These are phyloP conservation scores for Drosophila meridionalis DNA, from an alignment of 2,888 invertebrate species.

Conservation along the genomic window DNA sequence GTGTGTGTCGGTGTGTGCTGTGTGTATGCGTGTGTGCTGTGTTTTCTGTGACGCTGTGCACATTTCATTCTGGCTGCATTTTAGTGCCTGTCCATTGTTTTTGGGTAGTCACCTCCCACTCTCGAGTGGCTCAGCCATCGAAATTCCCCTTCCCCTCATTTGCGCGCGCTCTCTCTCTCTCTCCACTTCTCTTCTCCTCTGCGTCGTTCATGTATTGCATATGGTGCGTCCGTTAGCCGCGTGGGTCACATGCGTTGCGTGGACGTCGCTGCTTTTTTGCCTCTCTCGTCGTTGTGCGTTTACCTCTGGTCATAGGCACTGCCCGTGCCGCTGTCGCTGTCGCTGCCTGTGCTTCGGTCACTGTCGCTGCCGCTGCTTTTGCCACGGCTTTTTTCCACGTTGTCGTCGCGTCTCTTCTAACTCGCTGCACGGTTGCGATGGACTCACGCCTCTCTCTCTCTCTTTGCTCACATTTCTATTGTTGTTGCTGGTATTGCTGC, in stretches of 20 bases:
- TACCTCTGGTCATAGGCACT: slow-evolving; percentile 6
- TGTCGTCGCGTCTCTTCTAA: slow-evolving; percentile 55
- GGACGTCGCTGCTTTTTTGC: slow-evolving; percentile 33
- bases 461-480: slow-evolving; percentile 22
- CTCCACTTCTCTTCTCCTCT: not conserved
- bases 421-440: slow-evolving; percentile 26
- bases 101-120: slow-evolving; percentile 33
- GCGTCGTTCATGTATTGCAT: slow-evolving; percentile 43
- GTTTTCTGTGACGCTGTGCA: slow-evolving; percentile 40
- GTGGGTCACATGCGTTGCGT: slow-evolving; percentile 47
- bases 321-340: slow-evolving; percentile 1
- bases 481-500: slow-evolving; percentile 31
- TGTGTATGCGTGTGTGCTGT: slow-evolving; percentile 22
- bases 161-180: not conserved
- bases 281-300: slow-evolving; percentile 10
- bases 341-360: slow-evolving; percentile 1
- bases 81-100: slow-evolving; percentile 70
- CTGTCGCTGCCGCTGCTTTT: slow-evolving; percentile 19
- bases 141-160: not conserved
- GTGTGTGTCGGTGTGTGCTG: not conserved
- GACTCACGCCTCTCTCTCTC: slow-evolving; percentile 31
- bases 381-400: slow-evolving; percentile 57
- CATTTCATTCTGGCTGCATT: slow-evolving; percentile 64
- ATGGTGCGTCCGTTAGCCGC: slow-evolving; percentile 59
- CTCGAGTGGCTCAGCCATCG: slow-evolving; percentile 24